Conservation (phyloP, 2,113 vertebrate species). For the Jaculus jaculus region DNA sequence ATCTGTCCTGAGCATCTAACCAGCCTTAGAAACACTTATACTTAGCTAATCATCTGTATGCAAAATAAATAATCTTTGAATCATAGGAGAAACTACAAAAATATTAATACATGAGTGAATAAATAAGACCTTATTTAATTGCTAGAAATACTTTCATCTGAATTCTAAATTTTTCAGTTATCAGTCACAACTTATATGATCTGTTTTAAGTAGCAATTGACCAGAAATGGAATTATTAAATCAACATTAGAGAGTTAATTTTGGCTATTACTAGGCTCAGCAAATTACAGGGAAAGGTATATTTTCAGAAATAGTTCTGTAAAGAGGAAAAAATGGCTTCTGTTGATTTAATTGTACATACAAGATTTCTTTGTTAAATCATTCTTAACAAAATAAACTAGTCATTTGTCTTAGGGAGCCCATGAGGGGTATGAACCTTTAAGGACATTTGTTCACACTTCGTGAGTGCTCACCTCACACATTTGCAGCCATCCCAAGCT, state of each 20-base stretch:
- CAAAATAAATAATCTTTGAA: not conserved
- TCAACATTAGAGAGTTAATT: constrained; percentile 42
- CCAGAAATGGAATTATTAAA: constrained; percentile 24
- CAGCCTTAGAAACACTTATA: not conserved
- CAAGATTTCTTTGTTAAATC: constrained; percentile 47
- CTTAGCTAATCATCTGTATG: not conserved
- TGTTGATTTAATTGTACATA: constrained; percentile 50
- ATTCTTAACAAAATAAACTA: constrained; percentile 54
- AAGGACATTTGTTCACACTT: constrained; percentile 50
- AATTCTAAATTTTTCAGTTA: constrained; percentile 6
- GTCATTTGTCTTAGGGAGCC: constrained; percentile 11
- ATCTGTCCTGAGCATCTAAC: not conserved
- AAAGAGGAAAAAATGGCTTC: constrained; percentile 29
- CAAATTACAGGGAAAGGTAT: not conserved
- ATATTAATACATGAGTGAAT: not conserved
- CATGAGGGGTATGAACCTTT: constrained; percentile 34
- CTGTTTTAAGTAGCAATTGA: constrained; percentile 55
- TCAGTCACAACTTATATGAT: not conserved
- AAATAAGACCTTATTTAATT: not conserved
- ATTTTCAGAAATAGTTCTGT: constrained; percentile 14
- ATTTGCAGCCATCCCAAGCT: not conserved
- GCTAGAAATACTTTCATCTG: not conserved
- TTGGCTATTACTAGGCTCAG: not conserved
- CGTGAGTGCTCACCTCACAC: not conserved
- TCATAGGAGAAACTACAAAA: not conserved